A percentile compares a stretch with the other conserved stretches of the same genome.
Evolutionary conservation across 2,888 invertebrate species (phyloP).

Genomic region (Druceiella hillmani): DNA sequence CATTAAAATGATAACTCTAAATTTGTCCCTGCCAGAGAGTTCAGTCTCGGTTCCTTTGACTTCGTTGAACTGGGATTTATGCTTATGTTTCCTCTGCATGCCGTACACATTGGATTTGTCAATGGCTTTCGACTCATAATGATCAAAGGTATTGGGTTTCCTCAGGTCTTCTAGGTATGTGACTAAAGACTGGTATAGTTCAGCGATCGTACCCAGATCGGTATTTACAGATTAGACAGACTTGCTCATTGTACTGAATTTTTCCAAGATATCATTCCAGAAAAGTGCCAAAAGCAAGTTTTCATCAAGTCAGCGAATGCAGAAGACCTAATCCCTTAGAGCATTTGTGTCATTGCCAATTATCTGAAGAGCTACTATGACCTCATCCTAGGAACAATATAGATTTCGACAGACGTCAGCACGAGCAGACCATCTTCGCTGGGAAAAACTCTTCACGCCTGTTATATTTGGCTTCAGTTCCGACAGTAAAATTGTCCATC

Average conservation of each 20-base stretch:
- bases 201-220: slow-evolving; percentile 15
- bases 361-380: slow-evolving; percentile 10
- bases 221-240: slow-evolving; percentile 14
- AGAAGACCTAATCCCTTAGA: slow-evolving; percentile 18
- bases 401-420: slow-evolving; percentile 16
- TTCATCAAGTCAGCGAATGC: slow-evolving; percentile 16
- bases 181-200: slow-evolving; percentile 14
- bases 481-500: slow-evolving; percentile 2
- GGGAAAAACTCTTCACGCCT: slow-evolving; percentile 15
- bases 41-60: slow-evolving; percentile 14
- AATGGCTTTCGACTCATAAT: slow-evolving; percentile 9
- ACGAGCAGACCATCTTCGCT: slow-evolving; percentile 18
- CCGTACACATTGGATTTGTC: slow-evolving; percentile 8
- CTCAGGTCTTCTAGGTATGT: slow-evolving; percentile 7
- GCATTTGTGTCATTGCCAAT: slow-evolving; percentile 14
- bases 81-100: slow-evolving; percentile 10
- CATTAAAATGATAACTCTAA: slow-evolving; percentile 8
- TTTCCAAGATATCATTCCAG: slow-evolving; percentile 19
- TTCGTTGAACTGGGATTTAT: slow-evolving; percentile 12
- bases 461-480: slow-evolving; percentile 10
- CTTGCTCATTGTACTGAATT: slow-evolving; percentile 17
- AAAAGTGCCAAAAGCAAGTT: slow-evolving; percentile 16
- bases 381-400: slow-evolving; percentile 13
- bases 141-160: slow-evolving; percentile 9
- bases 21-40: slow-evolving; percentile 5